Evolutionary conservation across 2,113 vertebrate species (phyloP), one percentile per base, ranked within the genome.

Genomic region (Chloropsis hardwickii): DNA sequence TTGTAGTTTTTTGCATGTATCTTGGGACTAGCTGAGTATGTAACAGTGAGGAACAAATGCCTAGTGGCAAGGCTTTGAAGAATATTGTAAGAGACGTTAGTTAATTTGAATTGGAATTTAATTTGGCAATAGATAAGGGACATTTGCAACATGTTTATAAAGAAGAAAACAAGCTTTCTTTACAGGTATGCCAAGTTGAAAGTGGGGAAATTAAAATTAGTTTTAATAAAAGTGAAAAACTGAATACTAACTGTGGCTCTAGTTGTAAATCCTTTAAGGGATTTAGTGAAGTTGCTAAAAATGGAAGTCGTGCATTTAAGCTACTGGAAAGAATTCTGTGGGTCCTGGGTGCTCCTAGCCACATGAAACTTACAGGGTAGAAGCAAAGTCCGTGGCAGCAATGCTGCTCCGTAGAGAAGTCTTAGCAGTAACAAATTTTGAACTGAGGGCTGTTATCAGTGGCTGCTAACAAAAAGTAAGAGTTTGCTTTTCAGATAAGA

Each of bases 51-150:
- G 79, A 66, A 86, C 45, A 88, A 93, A 86, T 88, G 71, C 86
- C 86, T 82, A 22, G 44, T 44, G 70, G 78, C 82, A 79, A 92
- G 28, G 17, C 91, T 94, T 95, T 74, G 71, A 88, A 93, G 81
- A 88, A 29, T 79, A 71, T 64, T 82, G 54, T n/a, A 44, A 87
- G 69, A 85, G 29, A 72, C 0, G 0, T 51, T 76, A 35, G 39
- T 74, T 83, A 91, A 93, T 94, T 95, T 87, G 76, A 90, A 85
- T 76, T 76, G 74, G 71, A 92, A 69, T 69, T 95, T 88, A 86
- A 76, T 96, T 92, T 94, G 67, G 37, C 40, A 88, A 20, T 95
- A 90, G 54, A 88, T 92, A 82, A 86, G 57, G 61, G 19, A 31
- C 28, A 44, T 82, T 86, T 61, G 35, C 22, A 90, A 64, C 40